phyloP scores from a whole-genome alignment of 2,113 vertebrate genomes.

The Scortum barcoo region DNA sequence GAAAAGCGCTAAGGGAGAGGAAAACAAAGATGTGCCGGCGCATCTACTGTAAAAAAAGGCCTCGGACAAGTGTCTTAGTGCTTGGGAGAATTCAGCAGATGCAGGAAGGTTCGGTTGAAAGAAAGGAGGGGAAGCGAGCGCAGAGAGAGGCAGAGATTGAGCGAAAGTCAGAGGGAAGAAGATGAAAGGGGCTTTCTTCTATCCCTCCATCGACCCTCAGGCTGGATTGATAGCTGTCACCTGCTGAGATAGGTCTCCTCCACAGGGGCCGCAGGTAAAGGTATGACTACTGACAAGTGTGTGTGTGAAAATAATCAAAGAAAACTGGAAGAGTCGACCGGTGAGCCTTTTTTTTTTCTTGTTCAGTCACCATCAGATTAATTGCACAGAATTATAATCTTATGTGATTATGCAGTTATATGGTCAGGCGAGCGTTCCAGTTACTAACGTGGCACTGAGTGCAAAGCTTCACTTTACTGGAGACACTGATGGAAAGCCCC shows the following conservation, averaged over 20 bases:
- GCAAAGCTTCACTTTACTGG: conserved; percentile 35
- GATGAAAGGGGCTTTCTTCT: conserved; percentile 62
- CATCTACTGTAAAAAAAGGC: conserved; percentile 1
- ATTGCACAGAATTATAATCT: conserved; percentile 32
- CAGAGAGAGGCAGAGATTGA: conserved; percentile 32
- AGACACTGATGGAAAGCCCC: conserved; percentile 37
- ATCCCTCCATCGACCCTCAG: conserved; percentile 40
- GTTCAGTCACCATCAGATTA: conserved; percentile 27
- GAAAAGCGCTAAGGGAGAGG: background rate
- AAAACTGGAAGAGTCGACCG: conserved; percentile 8
- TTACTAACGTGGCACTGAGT: conserved; percentile 2
- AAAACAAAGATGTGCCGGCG: conserved; percentile 33
- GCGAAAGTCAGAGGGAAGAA: conserved; percentile 52
- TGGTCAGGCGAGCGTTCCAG: conserved; percentile 6
- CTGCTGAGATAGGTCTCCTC: conserved; percentile 47
- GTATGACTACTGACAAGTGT: conserved; percentile 36
- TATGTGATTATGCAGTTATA: conserved; percentile 2
- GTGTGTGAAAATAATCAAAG: conserved; percentile 38
- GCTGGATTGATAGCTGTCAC: conserved; percentile 68
- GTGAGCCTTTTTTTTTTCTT: conserved; percentile 17
- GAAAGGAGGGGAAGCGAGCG: background rate
- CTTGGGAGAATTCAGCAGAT: conserved; percentile 29
- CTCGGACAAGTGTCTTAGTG: conserved; percentile 31
- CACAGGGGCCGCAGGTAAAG: conserved; percentile 34
- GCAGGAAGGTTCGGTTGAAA: conserved; percentile 29